Percentiles rank a stretch among this genome's conserved stretches.
These are phyloP conservation scores for Parapristionchus giblindavisi DNA, from an alignment of 2,888 invertebrate species.

Conservation along the genomic window DNA sequence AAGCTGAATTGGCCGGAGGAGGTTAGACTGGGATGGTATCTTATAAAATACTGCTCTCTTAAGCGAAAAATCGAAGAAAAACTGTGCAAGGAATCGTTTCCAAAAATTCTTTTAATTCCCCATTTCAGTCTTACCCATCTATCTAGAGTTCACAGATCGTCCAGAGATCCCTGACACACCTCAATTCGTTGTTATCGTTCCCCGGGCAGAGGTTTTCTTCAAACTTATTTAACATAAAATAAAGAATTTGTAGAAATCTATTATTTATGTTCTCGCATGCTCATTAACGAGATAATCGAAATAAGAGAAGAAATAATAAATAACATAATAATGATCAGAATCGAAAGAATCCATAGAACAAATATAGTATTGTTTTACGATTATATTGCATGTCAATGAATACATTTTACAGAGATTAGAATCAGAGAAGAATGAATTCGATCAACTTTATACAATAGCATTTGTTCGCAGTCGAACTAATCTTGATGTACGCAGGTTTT, in stretches of 20 bases:
- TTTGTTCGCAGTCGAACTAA: conserved; percentile 20
- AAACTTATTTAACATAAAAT: background rate
- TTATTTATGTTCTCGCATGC: background rate
- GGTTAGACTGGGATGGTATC: no score
- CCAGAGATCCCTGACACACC: conserved; percentile 32
- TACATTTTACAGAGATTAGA: conserved; percentile 16
- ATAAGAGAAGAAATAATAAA: background rate
- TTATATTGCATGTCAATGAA: background rate
- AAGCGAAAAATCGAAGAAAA: no score
- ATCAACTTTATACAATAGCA: conserved; percentile 27
- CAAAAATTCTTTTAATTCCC: no score
- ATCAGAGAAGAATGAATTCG: conserved; percentile 35
- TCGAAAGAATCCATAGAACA: background rate
- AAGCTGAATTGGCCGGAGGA: conserved; percentile 9
- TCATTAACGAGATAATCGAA: background rate
- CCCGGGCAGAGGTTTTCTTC: background rate
- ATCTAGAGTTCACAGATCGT: conserved; percentile 25
- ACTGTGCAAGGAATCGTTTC: no score
- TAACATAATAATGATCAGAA: background rate
- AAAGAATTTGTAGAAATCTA: background rate
- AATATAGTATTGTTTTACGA: background rate
- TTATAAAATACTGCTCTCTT: no score
- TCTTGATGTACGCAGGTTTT: conserved; percentile 16
- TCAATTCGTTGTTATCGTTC: conserved; percentile 32
- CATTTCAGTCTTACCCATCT: conserved; percentile 17